Base-by-base conservation (phyloP, 2,113 vertebrate genomes). In the Podocnemis expansa region DNA sequence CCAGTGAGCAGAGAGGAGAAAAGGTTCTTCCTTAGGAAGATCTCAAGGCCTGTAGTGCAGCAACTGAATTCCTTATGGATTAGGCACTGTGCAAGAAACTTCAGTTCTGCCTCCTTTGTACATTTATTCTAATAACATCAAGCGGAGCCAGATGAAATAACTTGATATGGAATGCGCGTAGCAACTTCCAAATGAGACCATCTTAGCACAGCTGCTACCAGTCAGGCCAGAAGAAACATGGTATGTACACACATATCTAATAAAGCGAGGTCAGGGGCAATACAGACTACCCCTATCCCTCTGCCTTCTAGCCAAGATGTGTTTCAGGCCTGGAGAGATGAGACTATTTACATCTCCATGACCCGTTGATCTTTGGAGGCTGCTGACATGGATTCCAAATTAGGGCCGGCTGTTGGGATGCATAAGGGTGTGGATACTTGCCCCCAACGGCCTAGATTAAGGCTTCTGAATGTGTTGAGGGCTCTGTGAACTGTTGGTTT, bases 111-210 rank as follows among this genome's bases (percentile, higher is more conserved):
- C 75, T 56, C 56, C 41, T 43, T 78, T 24, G 29, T 8, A 0
- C 29, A 16, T n/a, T 16, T 45, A 16, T 67, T 41, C 27, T 31
- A 49, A 49, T 60, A 80, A 43, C 10, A 67, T 55, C 12, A 80
- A 89, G 58, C 31, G 76, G n/a, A 31, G 85, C 51, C 91, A 85
- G 43, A 47, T 49, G 78, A 85, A 56, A 79, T 10, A 22, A 47
- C 22, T n/a, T 0, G 0, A 31, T 4, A 34, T 83, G 47, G 6
- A 49, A 4, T 70, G 31, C 45, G 52, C 81, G 76, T 34, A 49
- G 80, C 31, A 34, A 34, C 60, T 63, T 63, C 60, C 60, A 34
- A 31, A 13, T 63, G 60, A 63, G 60, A 63, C 14, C 60, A 34
- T 31, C 60, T 34, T 34, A n/a, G 55, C 10, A 3, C 24, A 93